These are phyloP conservation scores for Onthophagus taurus DNA, from an alignment of 1,140 invertebrate species.

Conservation along the genomic window DNA sequence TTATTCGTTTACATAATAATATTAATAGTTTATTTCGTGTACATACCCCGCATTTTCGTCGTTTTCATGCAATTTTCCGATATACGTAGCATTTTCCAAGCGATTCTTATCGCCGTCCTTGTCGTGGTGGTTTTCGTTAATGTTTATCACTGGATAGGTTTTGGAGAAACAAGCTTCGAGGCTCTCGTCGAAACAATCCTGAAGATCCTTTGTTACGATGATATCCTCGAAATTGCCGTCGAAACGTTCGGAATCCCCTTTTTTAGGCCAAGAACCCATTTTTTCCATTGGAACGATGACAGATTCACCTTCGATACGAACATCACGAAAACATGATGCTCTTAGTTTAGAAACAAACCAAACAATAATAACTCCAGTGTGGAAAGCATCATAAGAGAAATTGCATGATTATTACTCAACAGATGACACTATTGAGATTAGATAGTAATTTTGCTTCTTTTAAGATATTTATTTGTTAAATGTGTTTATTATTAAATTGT, in stretches of 20 bases:
- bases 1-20: too few species aligned
- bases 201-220: conserved; percentile 43
- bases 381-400: too few species aligned
- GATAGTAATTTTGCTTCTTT: too few species aligned
- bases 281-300: background rate
- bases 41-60: conserved; percentile 24
- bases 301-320: background rate
- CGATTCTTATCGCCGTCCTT: conserved; percentile 19
- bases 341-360: conserved; percentile 9
- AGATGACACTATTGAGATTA: too few species aligned
- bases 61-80: conserved; percentile 19
- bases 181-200: conserved; percentile 47
- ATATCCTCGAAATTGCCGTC: conserved; percentile 32
- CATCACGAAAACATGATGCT: conserved; percentile 1
- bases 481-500: too few species aligned
- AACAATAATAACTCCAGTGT: too few species aligned
- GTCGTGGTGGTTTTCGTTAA: conserved; percentile 14
- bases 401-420: too few species aligned
- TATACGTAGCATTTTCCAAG: conserved; percentile 18
- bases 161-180: conserved; percentile 45
- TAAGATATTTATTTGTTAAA: too few species aligned
- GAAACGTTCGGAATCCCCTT: conserved; percentile 6
- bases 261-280: conserved; percentile 9
- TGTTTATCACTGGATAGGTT: conserved; percentile 36
- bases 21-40: too few species aligned